These are phyloP conservation scores for Tretioscincus oriximinensis DNA, from an alignment of 2,113 vertebrate genomes.

Conservation along the genomic window DNA sequence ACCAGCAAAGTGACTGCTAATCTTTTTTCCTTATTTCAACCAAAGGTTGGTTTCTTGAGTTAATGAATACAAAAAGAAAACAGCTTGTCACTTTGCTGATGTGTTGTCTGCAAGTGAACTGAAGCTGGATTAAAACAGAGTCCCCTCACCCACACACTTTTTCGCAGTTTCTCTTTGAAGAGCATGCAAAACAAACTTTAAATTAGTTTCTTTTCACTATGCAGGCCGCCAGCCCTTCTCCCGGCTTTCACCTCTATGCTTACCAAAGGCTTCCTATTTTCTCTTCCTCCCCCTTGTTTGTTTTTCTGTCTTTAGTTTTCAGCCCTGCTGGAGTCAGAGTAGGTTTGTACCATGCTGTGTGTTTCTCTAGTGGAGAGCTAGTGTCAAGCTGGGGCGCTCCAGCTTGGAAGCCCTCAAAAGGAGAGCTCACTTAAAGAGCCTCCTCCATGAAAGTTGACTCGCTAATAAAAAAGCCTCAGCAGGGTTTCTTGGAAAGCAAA, in stretches of 20 bases:
- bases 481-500: constrained; percentile 11
- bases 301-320: not conserved
- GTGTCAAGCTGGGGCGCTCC: not conserved
- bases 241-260: not conserved
- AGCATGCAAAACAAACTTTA: not conserved
- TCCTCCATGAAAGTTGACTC: constrained; percentile 16
- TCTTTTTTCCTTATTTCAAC: not conserved
- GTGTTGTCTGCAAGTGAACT: too few relatives aligned
- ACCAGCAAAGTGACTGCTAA: too few relatives aligned
- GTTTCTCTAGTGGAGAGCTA: constrained; percentile 12
- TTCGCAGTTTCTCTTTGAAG: too few relatives aligned
- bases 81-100: too few relatives aligned
- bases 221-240: not conserved
- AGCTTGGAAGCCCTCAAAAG: constrained; percentile 2
- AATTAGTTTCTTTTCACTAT: not conserved
- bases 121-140: too few relatives aligned
- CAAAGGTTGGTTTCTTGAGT: too few relatives aligned
- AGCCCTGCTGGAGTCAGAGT: not conserved
- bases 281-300: not conserved
- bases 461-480: constrained; percentile 1
- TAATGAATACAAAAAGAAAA: too few relatives aligned
- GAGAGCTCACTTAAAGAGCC: constrained; percentile 2
- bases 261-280: not conserved
- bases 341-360: constrained; percentile 22
- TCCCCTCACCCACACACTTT: too few relatives aligned